Evolutionary conservation across 2,113 vertebrate genomes (phyloP).

Genomic region (Sigmodon hispidus): DNA sequence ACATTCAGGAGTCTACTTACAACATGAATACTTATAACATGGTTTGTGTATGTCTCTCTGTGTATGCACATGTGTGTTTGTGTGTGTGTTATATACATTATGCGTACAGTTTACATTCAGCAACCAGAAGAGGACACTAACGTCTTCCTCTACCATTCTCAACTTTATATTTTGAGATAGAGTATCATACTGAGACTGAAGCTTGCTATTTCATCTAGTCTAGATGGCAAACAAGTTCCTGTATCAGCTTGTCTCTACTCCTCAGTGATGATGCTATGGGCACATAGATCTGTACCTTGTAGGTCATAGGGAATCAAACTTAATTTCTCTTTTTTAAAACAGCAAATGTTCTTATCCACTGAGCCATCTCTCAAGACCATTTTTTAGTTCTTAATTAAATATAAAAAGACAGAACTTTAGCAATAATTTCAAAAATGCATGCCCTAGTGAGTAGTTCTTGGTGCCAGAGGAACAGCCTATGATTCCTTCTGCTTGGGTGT

Average conservation of each 20-base stretch:
- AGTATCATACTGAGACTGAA: fast-evolving
- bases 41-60: background rate
- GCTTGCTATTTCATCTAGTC: background rate
- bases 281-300: background rate
- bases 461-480: background rate
- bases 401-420: background rate
- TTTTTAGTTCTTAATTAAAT: background rate
- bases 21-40: too few relatives aligned
- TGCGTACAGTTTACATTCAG: background rate
- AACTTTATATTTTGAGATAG: background rate
- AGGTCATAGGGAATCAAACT: background rate
- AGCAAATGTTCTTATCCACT: background rate
- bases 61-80: background rate
- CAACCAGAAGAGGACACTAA: background rate
- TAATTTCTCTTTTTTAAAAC: background rate
- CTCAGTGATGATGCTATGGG: background rate
- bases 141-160: background rate
- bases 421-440: background rate
- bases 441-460: background rate
- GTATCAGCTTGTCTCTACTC: background rate
- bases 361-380: background rate
- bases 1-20: background rate
- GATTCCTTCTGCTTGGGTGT: background rate
- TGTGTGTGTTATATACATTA: background rate
- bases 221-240: background rate